Evolutionary conservation across 2,797 vertebrate species (phyloP).

Genomic region (Acomys russatus): DNA sequence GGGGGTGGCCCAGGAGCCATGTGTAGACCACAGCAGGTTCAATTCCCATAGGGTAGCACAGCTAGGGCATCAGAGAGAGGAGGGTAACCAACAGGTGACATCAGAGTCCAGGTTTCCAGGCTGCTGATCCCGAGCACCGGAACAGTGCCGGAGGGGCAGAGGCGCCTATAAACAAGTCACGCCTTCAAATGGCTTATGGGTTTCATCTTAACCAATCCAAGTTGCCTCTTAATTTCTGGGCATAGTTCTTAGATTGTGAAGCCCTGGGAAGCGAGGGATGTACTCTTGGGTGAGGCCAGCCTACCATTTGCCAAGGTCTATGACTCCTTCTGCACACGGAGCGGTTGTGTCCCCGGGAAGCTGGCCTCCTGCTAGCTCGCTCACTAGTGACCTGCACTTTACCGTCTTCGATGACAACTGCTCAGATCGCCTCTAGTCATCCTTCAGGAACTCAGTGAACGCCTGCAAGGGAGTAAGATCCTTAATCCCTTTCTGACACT

Average conservation of each 20-base stretch:
- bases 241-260: background rate
- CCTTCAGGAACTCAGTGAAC: background rate
- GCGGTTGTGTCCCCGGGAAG: background rate
- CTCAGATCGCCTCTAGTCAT: background rate
- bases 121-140: background rate
- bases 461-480: background rate
- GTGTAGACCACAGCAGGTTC: background rate
- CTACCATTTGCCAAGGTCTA: background rate
- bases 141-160: background rate
- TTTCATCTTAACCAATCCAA: background rate
- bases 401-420: background rate
- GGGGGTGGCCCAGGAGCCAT: no score
- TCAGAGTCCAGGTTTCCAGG: background rate
- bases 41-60: background rate
- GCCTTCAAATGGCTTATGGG: background rate
- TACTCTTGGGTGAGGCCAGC: background rate
- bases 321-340: background rate
- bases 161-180: background rate
- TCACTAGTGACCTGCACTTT: background rate
- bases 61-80: background rate
- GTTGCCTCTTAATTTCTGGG: background rate
- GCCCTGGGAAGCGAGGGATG: background rate
- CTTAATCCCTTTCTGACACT: background rate
- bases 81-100: background rate
- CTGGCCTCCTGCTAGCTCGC: background rate